phyloP scores from a whole-genome alignment of 2,888 invertebrate species.

The Clanis bilineata region DNA sequence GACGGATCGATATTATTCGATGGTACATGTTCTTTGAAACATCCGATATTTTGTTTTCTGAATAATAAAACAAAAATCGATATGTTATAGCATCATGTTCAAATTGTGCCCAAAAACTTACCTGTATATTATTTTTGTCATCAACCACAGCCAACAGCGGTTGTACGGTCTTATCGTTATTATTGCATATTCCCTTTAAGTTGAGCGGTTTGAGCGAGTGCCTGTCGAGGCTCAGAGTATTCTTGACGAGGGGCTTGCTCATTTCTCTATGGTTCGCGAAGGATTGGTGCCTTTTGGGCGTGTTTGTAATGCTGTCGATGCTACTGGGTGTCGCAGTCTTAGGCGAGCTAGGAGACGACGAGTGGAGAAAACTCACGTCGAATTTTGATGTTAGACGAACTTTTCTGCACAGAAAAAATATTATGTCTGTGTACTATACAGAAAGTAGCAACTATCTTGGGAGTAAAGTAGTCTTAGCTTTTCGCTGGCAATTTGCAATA shows the following conservation, averaged over 20 bases:
- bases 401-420: conserved; percentile 51
- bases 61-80: no score
- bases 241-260: conserved; percentile 49
- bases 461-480: no score
- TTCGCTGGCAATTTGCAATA: no score
- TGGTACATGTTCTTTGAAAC: no score
- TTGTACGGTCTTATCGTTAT: conserved; percentile 50
- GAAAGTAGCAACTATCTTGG: no score
- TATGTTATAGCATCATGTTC: no score
- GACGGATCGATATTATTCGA: no score
- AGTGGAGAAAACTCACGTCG: conserved; percentile 67
- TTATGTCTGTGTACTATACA: no score
- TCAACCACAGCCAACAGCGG: conserved; percentile 74
- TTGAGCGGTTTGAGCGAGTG: conserved; percentile 65
- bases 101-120: conserved; percentile 29
- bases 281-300: conserved; percentile 63
- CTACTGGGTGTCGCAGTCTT: conserved; percentile 37
- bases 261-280: conserved; percentile 54
- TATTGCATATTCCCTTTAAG: conserved; percentile 68
- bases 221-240: conserved; percentile 67
- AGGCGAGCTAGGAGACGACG: conserved; percentile 55
- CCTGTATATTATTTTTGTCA: conserved; percentile 76
- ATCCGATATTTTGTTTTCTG: no score
- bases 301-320: conserved; percentile 42
- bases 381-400: conserved; percentile 71